A percentile compares a stretch with the other conserved stretches of the same genome.
These are phyloP conservation scores for Trinectes maculatus DNA, from an alignment of 2,113 vertebrate species.

Conservation along the genomic window DNA sequence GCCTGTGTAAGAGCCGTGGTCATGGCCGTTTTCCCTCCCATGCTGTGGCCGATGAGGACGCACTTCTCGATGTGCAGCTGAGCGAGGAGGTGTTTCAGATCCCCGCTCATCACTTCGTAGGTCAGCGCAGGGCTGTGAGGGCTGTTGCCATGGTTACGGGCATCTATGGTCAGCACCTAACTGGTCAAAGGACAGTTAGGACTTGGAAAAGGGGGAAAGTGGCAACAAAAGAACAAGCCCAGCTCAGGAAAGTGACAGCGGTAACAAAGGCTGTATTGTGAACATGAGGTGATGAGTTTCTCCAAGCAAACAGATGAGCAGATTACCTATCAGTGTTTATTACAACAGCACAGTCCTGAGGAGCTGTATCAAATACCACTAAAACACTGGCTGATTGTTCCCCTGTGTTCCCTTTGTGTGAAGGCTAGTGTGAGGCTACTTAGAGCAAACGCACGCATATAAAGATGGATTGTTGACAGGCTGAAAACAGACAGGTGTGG, in stretches of 20 bases:
- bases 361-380: slow-evolving; percentile 26
- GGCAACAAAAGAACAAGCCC: not conserved
- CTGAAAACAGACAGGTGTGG: slow-evolving; percentile 7
- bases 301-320: not conserved
- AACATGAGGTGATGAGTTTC: not conserved
- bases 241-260: not conserved
- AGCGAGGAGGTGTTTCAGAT: slow-evolving; percentile 86
- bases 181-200: slow-evolving; percentile 75
- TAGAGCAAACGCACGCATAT: slow-evolving; percentile 7
- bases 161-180: slow-evolving; percentile 94
- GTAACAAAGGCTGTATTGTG: slow-evolving; percentile 12
- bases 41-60: slow-evolving; percentile 93
- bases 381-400: slow-evolving; percentile 23
- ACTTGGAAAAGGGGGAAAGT: slow-evolving; percentile 63
- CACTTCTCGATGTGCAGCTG: slow-evolving; percentile 86
- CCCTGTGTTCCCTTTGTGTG: slow-evolving; percentile 1
- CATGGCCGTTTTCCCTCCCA: slow-evolving; percentile 99
- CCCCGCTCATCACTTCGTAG: slow-evolving; percentile 89
- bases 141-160: slow-evolving; percentile 94
- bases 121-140: slow-evolving; percentile 86
- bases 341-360: not conserved
- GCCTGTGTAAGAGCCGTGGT: slow-evolving; percentile 88
- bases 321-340: slow-evolving; percentile 11
- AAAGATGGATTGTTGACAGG: not conserved
- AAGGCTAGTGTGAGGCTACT: not conserved